phyloP scores from a whole-genome alignment of 2,888 invertebrate species.

The Hemicrepidius hirtus region DNA sequence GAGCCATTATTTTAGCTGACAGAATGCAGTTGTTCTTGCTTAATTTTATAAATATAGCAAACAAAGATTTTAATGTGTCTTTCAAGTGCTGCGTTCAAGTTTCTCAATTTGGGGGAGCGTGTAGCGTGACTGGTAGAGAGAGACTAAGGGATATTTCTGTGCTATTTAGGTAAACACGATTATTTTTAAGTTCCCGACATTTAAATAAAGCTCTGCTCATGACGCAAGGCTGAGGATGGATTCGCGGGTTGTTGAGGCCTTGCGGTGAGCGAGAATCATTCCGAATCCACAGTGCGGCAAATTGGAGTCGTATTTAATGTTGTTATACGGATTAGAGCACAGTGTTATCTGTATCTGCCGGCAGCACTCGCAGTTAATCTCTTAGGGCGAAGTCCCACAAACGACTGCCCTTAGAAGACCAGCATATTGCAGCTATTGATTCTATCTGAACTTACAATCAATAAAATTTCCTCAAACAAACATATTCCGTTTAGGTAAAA shows the following conservation, averaged over 20 bases:
- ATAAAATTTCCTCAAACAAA: slow-evolving; percentile 45
- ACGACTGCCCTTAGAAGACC: slow-evolving; percentile 52
- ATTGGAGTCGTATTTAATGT: slow-evolving; percentile 75
- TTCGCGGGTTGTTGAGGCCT: slow-evolving; percentile 65
- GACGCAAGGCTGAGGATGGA: slow-evolving; percentile 60
- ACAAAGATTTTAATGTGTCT: slow-evolving; percentile 64
- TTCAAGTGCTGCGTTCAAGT: slow-evolving; percentile 56
- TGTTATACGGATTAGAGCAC: slow-evolving; percentile 73
- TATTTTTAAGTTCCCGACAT: slow-evolving; percentile 63
- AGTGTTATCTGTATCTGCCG: slow-evolving; percentile 70
- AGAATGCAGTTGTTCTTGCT: slow-evolving; percentile 59
- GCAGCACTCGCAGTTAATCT: slow-evolving; percentile 70
- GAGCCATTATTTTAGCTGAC: slow-evolving; percentile 57
- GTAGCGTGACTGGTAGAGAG: slow-evolving; percentile 60
- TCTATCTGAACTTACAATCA: slow-evolving; percentile 46
- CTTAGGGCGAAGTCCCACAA: slow-evolving; percentile 59
- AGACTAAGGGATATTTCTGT: slow-evolving; percentile 60
- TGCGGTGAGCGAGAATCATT: slow-evolving; percentile 69
- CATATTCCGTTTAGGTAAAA: slow-evolving; percentile 18
- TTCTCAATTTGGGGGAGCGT: slow-evolving; percentile 62
- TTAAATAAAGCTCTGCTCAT: slow-evolving; percentile 60
- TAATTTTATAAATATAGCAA: slow-evolving; percentile 63
- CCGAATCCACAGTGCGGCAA: slow-evolving; percentile 74
- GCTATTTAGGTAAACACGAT: slow-evolving; percentile 63
- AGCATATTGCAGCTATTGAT: slow-evolving; percentile 53